phyloP scores from a whole-genome alignment of 1,140 invertebrate genomes.

The Drosophila triauraria region DNA sequence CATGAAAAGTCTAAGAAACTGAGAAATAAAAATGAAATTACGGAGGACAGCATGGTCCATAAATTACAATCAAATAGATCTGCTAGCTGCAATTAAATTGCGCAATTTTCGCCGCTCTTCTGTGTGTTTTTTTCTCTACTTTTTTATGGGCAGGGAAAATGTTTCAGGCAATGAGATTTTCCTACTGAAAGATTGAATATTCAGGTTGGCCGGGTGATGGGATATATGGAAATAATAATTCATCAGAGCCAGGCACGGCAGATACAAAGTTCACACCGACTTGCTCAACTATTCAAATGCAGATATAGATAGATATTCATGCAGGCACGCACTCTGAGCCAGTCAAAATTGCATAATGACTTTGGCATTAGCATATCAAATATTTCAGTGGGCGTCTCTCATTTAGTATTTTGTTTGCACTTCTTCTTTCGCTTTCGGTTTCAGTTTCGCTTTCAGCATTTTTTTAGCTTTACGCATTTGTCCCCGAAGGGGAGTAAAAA shows the following conservation, averaged over 20 bases:
- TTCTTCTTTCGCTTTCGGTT: conserved; percentile 8
- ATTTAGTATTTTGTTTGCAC: conserved; percentile 24
- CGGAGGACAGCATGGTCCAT: conserved; percentile 71
- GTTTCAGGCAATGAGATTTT: conserved; percentile 23
- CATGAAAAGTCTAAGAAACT: conserved; percentile 14
- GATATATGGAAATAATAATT: conserved; percentile 15
- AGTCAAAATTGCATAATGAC: conserved; percentile 50
- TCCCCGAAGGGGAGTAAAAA: conserved; percentile 30
- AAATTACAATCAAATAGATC: conserved; percentile 75
- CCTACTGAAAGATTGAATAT: conserved; percentile 33
- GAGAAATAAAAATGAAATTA: conserved; percentile 32
- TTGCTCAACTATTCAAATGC: conserved; percentile 33
- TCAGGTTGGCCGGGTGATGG: conserved; percentile 8
- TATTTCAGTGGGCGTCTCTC: conserved; percentile 46
- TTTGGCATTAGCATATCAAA: conserved; percentile 60
- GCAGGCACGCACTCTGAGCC: conserved; percentile 35
- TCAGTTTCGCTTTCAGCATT: neutral
- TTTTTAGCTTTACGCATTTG: conserved; percentile 42
- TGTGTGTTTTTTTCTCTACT: neutral
- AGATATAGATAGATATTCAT: neutral
- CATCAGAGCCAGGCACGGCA: conserved; percentile 8
- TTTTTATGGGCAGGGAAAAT: conserved; percentile 18
- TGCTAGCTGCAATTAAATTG: conserved; percentile 77
- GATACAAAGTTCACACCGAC: conserved; percentile 20
- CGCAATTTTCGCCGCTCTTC: conserved; percentile 47